Evolutionary conservation across 2,797 vertebrate species (phyloP).

Genomic region (Ptychobarbus kaznakovi): DNA sequence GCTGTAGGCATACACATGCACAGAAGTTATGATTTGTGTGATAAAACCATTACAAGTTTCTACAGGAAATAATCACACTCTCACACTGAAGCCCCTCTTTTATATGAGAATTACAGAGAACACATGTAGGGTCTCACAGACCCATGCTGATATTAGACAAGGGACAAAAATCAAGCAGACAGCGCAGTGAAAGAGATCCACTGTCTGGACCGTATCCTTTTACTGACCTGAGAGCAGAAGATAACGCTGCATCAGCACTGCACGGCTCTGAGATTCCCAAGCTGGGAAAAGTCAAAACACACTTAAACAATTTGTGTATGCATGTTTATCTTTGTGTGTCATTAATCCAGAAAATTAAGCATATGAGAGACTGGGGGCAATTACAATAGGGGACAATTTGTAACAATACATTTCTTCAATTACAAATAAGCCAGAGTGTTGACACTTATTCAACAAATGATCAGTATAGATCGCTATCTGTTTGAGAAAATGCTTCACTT

Average conservation of each 20-base stretch:
- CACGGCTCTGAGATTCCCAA: slow-evolving; percentile 17
- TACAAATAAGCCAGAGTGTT: slow-evolving; percentile 32
- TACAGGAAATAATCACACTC: not conserved
- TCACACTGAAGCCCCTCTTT: not conserved
- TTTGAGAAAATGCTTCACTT: not conserved
- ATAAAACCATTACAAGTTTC: not conserved
- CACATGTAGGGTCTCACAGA: slow-evolving; percentile 1
- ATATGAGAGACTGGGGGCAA: slow-evolving; percentile 7
- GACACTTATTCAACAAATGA: slow-evolving; percentile 31
- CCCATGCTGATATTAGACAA: slow-evolving; percentile 5
- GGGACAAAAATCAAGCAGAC: not conserved
- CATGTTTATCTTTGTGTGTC: slow-evolving; percentile 30
- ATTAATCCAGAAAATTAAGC: slow-evolving; percentile 36
- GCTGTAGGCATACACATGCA: not conserved
- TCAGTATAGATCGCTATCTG: not conserved
- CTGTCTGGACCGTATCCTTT: slow-evolving; percentile 29
- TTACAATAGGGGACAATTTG: not conserved
- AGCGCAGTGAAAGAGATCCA: slow-evolving; percentile 20
- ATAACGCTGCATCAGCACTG: slow-evolving; percentile 15
- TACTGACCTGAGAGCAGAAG: slow-evolving; percentile 24
- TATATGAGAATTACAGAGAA: not conserved
- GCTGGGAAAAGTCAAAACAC: slow-evolving; percentile 38
- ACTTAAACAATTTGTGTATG: slow-evolving; percentile 34
- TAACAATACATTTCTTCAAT: slow-evolving; percentile 21
- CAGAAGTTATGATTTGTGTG: not conserved